Percentiles rank a stretch among this genome's conserved stretches.
These are phyloP conservation scores for Portunus trituberculatus DNA, from an alignment of 1,140 invertebrate genomes.

Conservation along the genomic window DNA sequence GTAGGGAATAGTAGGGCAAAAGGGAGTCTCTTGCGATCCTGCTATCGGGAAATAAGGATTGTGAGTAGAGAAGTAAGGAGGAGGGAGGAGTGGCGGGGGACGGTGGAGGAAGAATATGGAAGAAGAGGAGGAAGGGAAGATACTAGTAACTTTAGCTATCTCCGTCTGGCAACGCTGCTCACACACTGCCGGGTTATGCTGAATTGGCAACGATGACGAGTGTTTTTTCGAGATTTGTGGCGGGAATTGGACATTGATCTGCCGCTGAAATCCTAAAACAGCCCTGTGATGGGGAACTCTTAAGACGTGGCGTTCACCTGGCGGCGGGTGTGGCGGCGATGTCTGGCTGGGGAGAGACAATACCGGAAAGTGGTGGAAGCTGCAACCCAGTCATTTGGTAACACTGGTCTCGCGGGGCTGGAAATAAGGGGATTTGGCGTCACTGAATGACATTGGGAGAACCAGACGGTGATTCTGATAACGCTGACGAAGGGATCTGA, in stretches of 20 bases:
- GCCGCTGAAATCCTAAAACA: not conserved
- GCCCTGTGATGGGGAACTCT: not conserved
- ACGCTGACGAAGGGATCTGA: not conserved
- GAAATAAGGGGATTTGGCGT: not conserved
- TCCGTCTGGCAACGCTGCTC: not conserved
- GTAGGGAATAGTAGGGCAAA: not conserved
- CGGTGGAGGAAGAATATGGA: not conserved
- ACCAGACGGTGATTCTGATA: slow-evolving; percentile 7
- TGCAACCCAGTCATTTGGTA: not conserved
- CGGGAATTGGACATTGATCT: not conserved
- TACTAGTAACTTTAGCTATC: not conserved
- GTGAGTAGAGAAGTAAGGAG: not conserved
- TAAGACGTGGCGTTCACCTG: not conserved
- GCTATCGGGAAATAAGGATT: slow-evolving; percentile 12
- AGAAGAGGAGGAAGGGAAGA: not conserved
- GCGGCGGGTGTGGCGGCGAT: not conserved
- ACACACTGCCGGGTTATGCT: not conserved
- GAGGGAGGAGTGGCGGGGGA: not conserved
- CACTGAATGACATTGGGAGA: not conserved
- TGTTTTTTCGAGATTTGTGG: not conserved
- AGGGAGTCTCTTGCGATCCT: not conserved
- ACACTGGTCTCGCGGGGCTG: not conserved
- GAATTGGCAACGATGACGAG: not conserved
- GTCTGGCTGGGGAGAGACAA: not conserved
- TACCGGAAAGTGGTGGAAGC: not conserved